A percentile compares a stretch with the other conserved stretches of the same genome.
Evolutionary conservation across 2,797 vertebrate species (phyloP).

Genomic region (Scolopax rusticola): DNA sequence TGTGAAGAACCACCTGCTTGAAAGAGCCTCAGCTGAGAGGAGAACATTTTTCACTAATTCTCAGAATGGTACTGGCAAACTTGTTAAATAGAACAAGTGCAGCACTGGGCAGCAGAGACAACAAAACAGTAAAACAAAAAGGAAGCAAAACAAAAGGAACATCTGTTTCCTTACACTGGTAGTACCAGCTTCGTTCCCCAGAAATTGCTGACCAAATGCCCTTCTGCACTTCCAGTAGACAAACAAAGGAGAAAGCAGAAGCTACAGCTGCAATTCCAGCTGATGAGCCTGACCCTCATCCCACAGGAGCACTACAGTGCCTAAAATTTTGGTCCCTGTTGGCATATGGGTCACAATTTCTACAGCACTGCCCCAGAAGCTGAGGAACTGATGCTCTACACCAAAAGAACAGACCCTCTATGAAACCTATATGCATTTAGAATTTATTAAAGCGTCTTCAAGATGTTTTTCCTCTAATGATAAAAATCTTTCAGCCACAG

Average conservation of each 20-base stretch:
- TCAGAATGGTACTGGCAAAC: neutral
- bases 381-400: neutral
- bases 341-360: neutral
- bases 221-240: neutral
- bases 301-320: rapidly evolving
- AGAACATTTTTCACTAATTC: neutral
- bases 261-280: neutral
- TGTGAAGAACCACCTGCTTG: neutral
- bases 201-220: neutral
- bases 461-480: neutral
- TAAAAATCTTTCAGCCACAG: neutral
- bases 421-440: neutral
- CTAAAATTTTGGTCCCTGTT: neutral
- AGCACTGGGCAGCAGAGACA: neutral
- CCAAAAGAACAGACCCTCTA: neutral
- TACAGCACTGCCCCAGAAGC: neutral
- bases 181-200: neutral
- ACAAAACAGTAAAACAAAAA: neutral
- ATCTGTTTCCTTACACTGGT: neutral
- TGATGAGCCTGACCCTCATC: rapidly evolving
- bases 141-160: neutral
- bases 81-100: neutral
- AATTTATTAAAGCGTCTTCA: neutral
- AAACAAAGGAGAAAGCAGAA: neutral
- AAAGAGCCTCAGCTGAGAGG: neutral